Evolutionary conservation across 23 tunicate species (phyloP).

Genomic region (Halocynthia aurantium): DNA sequence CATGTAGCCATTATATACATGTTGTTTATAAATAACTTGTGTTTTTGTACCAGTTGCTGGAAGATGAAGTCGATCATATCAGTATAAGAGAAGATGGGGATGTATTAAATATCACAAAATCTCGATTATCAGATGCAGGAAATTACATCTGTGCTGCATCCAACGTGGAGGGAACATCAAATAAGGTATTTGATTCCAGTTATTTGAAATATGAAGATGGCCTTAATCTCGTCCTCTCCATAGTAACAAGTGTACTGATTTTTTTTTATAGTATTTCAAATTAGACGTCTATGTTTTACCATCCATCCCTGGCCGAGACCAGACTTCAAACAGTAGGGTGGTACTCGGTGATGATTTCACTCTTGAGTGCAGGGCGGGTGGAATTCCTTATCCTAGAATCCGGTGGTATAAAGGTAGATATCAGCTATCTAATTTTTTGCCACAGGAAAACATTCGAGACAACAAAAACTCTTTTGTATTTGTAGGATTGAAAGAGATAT

Average conservation of each 20-base stretch:
- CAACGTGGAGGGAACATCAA: constrained; percentile 62
- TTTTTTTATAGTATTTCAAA: constrained; percentile 36
- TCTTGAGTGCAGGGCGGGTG: constrained; percentile 38
- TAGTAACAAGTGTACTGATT: neutral
- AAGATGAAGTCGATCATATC: constrained; percentile 49
- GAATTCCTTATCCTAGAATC: constrained; percentile 80
- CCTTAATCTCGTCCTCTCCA: neutral
- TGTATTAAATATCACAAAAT: constrained; percentile 41
- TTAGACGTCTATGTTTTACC: constrained; percentile 82
- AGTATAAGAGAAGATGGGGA: constrained; percentile 20
- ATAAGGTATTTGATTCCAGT: constrained; percentile 30
- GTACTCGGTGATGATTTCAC: constrained; percentile 42
- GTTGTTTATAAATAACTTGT: neutral
- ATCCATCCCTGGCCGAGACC: constrained; percentile 45
- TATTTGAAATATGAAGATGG: neutral
- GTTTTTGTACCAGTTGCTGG: constrained; percentile 19
- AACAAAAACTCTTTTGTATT: neutral
- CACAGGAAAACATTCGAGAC: neutral
- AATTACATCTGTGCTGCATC: constrained; percentile 65
- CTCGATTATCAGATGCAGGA: constrained; percentile 66
- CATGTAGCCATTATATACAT: neutral
- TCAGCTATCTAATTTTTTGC: neutral
- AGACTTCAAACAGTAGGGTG: constrained; percentile 20
- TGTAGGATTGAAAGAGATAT: constrained; percentile 27
- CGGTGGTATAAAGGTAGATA: constrained; percentile 85